Conservation (phyloP, 1,140 invertebrate genomes). For the Drosophila asahinai region DNA sequence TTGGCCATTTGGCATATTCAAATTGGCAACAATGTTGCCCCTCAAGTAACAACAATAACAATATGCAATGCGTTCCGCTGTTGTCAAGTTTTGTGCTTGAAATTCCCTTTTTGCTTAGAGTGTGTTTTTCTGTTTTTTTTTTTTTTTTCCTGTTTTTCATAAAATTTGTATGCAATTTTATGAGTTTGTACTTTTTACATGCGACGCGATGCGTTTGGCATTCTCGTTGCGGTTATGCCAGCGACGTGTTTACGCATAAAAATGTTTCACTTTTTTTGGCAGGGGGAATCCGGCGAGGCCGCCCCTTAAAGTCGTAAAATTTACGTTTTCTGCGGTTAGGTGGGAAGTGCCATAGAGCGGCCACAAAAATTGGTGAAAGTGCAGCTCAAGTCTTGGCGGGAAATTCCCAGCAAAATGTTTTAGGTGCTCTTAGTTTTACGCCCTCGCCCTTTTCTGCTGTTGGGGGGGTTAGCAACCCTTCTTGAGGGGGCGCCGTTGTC, state of each 20-base stretch:
- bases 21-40: constrained; percentile 53
- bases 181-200: constrained; percentile 59
- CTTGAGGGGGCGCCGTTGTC: neutral
- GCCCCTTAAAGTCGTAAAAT: constrained; percentile 58
- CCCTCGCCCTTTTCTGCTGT: neutral
- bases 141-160: constrained; percentile 35
- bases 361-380: constrained; percentile 48
- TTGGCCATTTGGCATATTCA: constrained; percentile 59
- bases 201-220: constrained; percentile 46
- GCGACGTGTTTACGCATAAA: constrained; percentile 75
- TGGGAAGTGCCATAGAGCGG: constrained; percentile 29
- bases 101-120: constrained; percentile 36
- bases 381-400: constrained; percentile 39
- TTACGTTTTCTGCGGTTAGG: constrained; percentile 55
- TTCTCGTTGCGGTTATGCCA: constrained; percentile 61
- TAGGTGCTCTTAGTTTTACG: constrained; percentile 36
- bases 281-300: neutral
- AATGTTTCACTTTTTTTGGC: constrained; percentile 48
- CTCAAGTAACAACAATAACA: constrained; percentile 48
- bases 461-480: constrained; percentile 42
- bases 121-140: neutral
- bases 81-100: constrained; percentile 51
- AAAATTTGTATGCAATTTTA: constrained; percentile 70
- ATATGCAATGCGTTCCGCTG: constrained; percentile 56
- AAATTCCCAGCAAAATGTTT: constrained; percentile 52